A percentile compares a stretch with the other conserved stretches of the same genome.
Evolutionary conservation across 2,113 vertebrate genomes (phyloP).

Genomic region (Pionites leucogaster): DNA sequence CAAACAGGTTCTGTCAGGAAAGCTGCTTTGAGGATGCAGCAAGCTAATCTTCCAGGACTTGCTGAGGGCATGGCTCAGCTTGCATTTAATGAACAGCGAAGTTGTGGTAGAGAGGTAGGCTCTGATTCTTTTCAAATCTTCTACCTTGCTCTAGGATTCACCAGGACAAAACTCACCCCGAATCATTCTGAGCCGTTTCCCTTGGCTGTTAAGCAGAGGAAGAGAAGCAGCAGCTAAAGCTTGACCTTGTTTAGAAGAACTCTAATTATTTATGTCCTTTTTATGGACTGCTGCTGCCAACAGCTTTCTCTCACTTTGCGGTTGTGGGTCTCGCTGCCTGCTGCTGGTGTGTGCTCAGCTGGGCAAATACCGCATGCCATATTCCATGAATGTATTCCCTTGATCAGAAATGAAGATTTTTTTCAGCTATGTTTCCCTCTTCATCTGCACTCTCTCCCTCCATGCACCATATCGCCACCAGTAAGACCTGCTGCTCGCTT

Average conservation of each 20-base stretch:
- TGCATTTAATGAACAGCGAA: not conserved
- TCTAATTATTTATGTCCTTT: constrained; percentile 28
- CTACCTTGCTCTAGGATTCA: not conserved
- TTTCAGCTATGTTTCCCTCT: constrained; percentile 7
- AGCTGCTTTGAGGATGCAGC: not conserved
- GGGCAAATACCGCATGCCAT: not conserved
- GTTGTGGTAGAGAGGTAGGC: not conserved
- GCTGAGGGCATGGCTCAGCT: not conserved
- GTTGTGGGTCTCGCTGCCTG: not conserved
- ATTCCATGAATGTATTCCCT: not conserved
- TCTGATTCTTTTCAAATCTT: not conserved
- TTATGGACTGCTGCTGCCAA: constrained; percentile 3
- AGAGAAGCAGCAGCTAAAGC: constrained; percentile 9
- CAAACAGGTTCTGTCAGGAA: not conserved
- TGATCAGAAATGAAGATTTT: not conserved
- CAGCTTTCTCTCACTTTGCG: not conserved
- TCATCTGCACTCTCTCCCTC: not conserved
- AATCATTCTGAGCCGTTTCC: not conserved
- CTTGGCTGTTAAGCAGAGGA: not conserved
- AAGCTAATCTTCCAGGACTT: not conserved
- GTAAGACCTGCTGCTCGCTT: not conserved
- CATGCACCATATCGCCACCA: not conserved
- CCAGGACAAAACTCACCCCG: not conserved
- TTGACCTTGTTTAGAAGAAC: constrained; percentile 31
- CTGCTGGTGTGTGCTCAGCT: constrained; percentile 44